phyloP scores from a whole-genome alignment of 2,888 invertebrate species.

The Hylaea fasciaria region DNA sequence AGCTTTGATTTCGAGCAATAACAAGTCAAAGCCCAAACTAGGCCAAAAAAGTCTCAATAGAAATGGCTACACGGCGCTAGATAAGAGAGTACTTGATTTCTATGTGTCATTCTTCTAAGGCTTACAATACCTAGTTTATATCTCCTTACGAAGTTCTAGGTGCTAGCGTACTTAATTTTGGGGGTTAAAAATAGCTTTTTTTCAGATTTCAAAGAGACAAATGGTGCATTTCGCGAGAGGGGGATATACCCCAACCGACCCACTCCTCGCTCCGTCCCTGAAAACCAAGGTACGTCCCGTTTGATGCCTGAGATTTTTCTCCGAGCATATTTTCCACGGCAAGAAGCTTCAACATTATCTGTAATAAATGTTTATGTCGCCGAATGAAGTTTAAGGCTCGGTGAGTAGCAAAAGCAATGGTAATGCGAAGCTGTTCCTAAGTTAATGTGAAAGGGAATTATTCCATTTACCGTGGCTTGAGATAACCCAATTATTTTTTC shows the following conservation, averaged over 20 bases:
- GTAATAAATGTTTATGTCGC: constrained; percentile 58
- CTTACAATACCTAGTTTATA: too few species aligned
- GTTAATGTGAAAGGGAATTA: background rate
- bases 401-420: constrained; percentile 36
- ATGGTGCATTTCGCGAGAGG: too few species aligned
- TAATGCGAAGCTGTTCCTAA: constrained; percentile 11
- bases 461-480: background rate
- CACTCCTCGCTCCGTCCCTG: background rate
- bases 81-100: too few species aligned
- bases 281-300: constrained; percentile 34
- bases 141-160: too few species aligned
- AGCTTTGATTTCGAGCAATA: too few species aligned
- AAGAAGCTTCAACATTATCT: constrained; percentile 55
- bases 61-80: too few species aligned
- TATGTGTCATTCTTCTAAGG: too few species aligned
- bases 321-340: constrained; percentile 54
- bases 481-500: background rate
- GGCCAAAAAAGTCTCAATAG: too few species aligned
- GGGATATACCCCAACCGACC: background rate
- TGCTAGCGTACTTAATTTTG: too few species aligned
- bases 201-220: too few species aligned
- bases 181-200: too few species aligned
- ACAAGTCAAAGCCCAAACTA: too few species aligned
- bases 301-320: constrained; percentile 56
- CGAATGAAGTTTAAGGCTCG: constrained; percentile 51